These are phyloP conservation scores for Podiceps cristatus DNA, from an alignment of 2,113 vertebrate species.

Conservation along the genomic window DNA sequence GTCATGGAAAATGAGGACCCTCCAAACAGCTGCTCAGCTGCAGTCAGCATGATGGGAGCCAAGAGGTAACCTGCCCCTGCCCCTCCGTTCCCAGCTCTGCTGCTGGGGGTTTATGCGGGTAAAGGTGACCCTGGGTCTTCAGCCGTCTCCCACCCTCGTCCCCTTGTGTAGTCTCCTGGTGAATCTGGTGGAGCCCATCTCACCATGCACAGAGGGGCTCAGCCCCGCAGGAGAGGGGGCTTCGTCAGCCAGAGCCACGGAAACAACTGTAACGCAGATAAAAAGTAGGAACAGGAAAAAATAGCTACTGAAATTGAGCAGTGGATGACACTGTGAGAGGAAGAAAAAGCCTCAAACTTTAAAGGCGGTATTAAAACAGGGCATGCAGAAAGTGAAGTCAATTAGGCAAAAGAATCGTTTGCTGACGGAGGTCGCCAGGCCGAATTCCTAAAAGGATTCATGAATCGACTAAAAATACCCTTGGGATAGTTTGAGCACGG, in stretches of 20 bases:
- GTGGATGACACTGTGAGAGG: background rate
- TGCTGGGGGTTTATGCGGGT: background rate
- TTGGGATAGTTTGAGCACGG: conserved; percentile 54
- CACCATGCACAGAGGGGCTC: background rate
- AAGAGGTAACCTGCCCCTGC: background rate
- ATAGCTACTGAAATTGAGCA: background rate
- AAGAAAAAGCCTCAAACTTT: conserved; percentile 51
- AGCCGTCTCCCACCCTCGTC: background rate
- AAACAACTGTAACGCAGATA: background rate
- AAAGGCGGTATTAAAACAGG: conserved; percentile 50
- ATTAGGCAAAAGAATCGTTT: conserved; percentile 67
- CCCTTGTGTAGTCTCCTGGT: background rate
- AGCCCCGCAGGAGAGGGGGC: background rate
- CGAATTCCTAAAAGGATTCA: conserved; percentile 63
- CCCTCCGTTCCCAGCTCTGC: background rate
- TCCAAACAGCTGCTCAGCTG: background rate
- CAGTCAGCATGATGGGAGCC: background rate
- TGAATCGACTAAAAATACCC: conserved; percentile 65
- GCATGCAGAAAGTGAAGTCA: conserved; percentile 60
- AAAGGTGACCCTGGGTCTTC: background rate
- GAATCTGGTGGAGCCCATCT: background rate
- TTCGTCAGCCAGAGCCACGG: accelerated
- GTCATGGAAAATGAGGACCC: background rate
- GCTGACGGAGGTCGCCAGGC: conserved; percentile 28
- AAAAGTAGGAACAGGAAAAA: background rate